phyloP scores from a whole-genome alignment of 2,797 vertebrate species.

The Eulemur coronatus region DNA sequence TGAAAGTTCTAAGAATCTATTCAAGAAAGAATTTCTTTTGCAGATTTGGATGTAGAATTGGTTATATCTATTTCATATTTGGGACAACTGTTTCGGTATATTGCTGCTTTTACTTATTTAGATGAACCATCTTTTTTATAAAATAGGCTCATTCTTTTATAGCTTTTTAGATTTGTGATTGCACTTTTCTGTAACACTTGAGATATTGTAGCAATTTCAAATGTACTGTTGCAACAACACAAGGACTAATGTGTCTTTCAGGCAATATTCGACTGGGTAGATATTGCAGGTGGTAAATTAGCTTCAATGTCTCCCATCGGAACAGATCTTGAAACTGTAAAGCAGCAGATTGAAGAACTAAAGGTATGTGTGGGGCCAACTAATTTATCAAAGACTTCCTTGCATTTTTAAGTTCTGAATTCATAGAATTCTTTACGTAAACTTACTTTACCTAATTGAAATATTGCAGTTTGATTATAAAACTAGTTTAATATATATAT shows the following conservation, averaged over 20 bases:
- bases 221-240: neutral
- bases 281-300: conserved; percentile 96
- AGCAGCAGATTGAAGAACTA: conserved; percentile 97
- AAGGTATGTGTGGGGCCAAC: conserved; percentile 88
- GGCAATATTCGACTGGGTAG: conserved; percentile 99
- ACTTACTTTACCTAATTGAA: neutral
- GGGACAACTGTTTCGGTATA: neutral
- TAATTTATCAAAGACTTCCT: conserved; percentile 3
- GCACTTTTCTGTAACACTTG: neutral
- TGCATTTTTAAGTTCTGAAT: neutral
- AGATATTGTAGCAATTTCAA: neutral
- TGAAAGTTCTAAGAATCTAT: neutral
- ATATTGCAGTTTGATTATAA: neutral
- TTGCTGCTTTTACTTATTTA: neutral
- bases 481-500: neutral
- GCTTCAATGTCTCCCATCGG: conserved; percentile 96
- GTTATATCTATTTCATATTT: neutral
- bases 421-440: neutral
- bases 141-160: neutral
- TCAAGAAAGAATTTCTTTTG: conserved; percentile 17
- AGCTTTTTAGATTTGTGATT: neutral
- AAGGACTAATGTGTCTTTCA: conserved; percentile 80
- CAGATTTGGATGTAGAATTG: conserved; percentile 10
- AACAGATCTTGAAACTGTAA: conserved; percentile 98
- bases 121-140: neutral